Percentiles rank a stretch among this genome's conserved stretches.
Conservation (phyloP, 2,888 invertebrate genomes). For the Noctuana brunneofusca region DNA sequence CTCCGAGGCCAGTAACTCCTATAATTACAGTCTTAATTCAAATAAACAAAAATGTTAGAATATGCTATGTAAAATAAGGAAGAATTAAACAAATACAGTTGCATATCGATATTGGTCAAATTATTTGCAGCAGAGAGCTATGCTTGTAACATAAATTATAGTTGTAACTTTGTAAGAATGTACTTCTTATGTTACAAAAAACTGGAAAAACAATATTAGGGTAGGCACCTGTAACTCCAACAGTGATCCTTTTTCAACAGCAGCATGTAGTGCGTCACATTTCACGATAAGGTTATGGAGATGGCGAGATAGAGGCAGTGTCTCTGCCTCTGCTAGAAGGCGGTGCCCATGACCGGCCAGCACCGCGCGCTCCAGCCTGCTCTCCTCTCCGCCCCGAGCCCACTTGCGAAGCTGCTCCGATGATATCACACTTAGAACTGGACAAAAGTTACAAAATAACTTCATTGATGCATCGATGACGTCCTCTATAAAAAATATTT, state of each 20-base stretch:
- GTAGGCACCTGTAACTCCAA: conserved; percentile 82
- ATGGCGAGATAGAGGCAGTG: conserved; percentile 57
- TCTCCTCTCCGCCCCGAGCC: conserved; percentile 63
- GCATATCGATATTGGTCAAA: too few species aligned
- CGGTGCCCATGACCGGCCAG: conserved; percentile 72
- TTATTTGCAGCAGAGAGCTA: too few species aligned
- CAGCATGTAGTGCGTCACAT: conserved; percentile 89
- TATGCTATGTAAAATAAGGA: too few species aligned
- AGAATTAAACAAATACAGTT: too few species aligned
- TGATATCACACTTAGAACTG: conserved; percentile 64
- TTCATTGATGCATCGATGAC: too few species aligned
- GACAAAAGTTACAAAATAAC: neutral
- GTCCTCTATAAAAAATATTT: too few species aligned
- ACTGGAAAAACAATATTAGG: too few species aligned
- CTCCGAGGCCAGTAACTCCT: conserved; percentile 68
- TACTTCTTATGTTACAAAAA: too few species aligned
- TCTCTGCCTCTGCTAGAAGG: conserved; percentile 63
- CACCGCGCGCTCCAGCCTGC: conserved; percentile 74
- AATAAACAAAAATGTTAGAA: too few species aligned
- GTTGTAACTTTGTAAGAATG: too few species aligned
- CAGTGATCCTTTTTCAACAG: conserved; percentile 88
- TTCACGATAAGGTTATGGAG: conserved; percentile 87
- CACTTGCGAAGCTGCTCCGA: conserved; percentile 68
- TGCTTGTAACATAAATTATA: too few species aligned
- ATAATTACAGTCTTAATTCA: conserved; percentile 7